Base-by-base conservation (phyloP, 2,888 invertebrate species). In the Lamellibrachia satsuma region DNA sequence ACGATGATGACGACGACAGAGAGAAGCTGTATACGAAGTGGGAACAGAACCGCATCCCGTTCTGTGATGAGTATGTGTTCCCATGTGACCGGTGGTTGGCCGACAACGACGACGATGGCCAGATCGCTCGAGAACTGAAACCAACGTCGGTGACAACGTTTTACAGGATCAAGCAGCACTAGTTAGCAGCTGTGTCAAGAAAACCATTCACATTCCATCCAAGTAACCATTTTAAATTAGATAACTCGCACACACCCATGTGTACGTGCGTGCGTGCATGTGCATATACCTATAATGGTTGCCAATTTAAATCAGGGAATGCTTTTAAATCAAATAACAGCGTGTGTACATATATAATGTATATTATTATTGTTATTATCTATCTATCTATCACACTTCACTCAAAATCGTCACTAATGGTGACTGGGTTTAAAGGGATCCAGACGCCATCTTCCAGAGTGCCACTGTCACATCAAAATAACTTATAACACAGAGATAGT, bases 41-140 rank as follows among this genome's bases (percentile, higher is more conserved):
- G 92, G 57, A 91, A 52, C 75, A 92, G n/a, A 90, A 92, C 7
- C 91, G 95, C 22, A 75, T 75, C 75, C 75, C 75, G 22, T 75
- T 75, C n/a, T 75, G 75, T 75, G 75, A 96, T 90, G 95, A 95
- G 93, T 95, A 95, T 93, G 92, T 94, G 92, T 95, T 96, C 93
- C 94, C 94, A 7, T 96, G 96, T 94, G 94, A 95, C 55, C 93
- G 94, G 55, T 96, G 96, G 96, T 92, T 96, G 22, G 95, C 96
- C 4, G 92, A 93, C 52, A 95, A 96, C 93, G 96, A 96, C 93
- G 95, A 93, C 22, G 96, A 96, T 93, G 95, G 95, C 11, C 93
- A 95, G 92, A 93, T 94, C 92, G 94, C 91, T 4, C 90, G 92
- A 51, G 91, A 60, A 7, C 93, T 94, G 52, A 75, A 93, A 52